Evolutionary conservation across 2,888 invertebrate species (phyloP), one percentile per base, ranked within the genome.

Genomic region (Lamproptera curius): DNA sequence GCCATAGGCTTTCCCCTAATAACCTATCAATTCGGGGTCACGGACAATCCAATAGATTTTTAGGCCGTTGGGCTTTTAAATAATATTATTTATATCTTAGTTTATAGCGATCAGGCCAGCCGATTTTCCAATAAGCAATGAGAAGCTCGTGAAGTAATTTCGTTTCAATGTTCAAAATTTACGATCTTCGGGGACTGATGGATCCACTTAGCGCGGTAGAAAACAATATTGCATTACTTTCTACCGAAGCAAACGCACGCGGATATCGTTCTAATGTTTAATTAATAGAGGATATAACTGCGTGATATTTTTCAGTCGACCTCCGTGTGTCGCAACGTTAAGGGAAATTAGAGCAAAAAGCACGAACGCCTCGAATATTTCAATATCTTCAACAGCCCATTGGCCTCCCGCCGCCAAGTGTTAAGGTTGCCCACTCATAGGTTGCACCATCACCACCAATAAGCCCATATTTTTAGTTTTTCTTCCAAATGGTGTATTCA

Each of bases 341-440:
- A 44, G 42, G 28, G 36, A 28, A 50, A 50, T 44, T 35, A 14
- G 36, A 40, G 41, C 41, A 50, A 45, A 44, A 50, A 44, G 43
- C 34, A 15, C 36, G 23, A 28, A 37, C 42, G 40, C 34, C 34
- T 20, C 44, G 44, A 36, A 44, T 50, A 50, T 50, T 50, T 50
- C 49, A 50, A 50, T 50, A 41, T 34, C 40, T 44, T 44, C 15
- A 39, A 48, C 44, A 50, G 37, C 41, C 41, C 35, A 49, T 44
- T 45, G 17, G 36, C 36, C 16, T 31, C 8, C 11, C 20, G 39
- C 35, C 35, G 35, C 23, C n/a, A 26, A 43, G 31, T 33, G 26
- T 26, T 40, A 40, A 46, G 11, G 46, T 3, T 16, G 16, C n/a
- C 13, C 11, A 35, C 16, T 35, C 34, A 35, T 16, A 13, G 9